Evolutionary conservation across 2,113 vertebrate species (phyloP).

Genomic region (Salminus brasiliensis): DNA sequence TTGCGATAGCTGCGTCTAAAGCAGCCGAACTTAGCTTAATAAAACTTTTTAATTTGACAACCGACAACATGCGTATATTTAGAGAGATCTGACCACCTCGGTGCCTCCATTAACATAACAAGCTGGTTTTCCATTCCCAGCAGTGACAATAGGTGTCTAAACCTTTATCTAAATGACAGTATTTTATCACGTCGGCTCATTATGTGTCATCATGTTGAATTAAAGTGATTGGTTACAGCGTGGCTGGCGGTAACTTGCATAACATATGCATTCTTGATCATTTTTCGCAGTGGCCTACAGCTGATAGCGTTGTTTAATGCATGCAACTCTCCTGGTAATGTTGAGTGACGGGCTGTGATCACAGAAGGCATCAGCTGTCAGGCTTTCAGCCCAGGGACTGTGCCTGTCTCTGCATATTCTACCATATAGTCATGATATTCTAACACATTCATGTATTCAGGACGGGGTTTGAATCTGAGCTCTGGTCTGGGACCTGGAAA

Average conservation of each 20-base stretch:
- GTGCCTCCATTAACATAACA: constrained; percentile 28
- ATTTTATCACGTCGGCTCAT: constrained; percentile 28
- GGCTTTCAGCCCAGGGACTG: background rate
- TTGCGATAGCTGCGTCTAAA: constrained; percentile 63
- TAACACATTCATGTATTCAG: constrained; percentile 9
- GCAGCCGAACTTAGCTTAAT: constrained; percentile 55
- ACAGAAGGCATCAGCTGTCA: constrained; percentile 20
- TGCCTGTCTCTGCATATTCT: constrained; percentile 6
- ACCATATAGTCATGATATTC: background rate
- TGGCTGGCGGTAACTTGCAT: constrained; percentile 16
- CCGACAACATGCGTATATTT: constrained; percentile 66
- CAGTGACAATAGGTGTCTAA: constrained; percentile 10
- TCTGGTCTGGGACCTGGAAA: background rate
- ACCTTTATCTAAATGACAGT: constrained; percentile 10
- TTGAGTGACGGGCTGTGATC: constrained; percentile 32
- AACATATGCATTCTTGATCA: constrained; percentile 10
- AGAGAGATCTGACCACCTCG: constrained; percentile 22
- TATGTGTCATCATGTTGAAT: constrained; percentile 33
- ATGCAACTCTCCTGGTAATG: constrained; percentile 7
- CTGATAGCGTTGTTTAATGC: background rate
- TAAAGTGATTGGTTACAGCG: constrained; percentile 27
- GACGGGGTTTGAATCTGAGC: constrained; percentile 6
- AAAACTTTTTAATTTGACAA: constrained; percentile 53
- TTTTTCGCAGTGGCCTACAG: constrained; percentile 11
- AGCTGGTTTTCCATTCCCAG: constrained; percentile 1